Evolutionary conservation across 2,888 invertebrate species (phyloP).

Genomic region (Crepidodera aurea): DNA sequence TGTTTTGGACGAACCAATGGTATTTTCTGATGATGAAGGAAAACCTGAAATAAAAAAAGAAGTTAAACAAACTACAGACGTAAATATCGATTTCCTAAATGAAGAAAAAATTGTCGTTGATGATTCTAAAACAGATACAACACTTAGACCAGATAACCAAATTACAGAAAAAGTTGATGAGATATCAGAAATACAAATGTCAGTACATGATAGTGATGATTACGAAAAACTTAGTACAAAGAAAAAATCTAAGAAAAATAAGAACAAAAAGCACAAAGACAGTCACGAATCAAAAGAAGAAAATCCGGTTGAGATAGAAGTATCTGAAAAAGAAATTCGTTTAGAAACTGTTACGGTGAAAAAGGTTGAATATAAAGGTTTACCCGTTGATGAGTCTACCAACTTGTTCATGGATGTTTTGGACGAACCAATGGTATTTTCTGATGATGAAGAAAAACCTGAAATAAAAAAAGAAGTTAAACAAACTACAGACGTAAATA

Average conservation of each 20-base stretch:
- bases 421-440: conserved; percentile 48
- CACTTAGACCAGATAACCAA: too few relatives aligned
- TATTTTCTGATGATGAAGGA: conserved; percentile 45
- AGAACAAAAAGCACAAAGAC: neutral
- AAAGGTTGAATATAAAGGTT: conserved; percentile 40
- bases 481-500: too few relatives aligned
- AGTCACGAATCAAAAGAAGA: neutral
- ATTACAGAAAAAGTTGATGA: too few relatives aligned
- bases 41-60: conserved; percentile 43
- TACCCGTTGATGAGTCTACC: conserved; percentile 50
- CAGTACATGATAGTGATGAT: too few relatives aligned
- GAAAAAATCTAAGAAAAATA: too few relatives aligned
- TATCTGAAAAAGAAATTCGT: neutral
- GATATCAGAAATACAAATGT: too few relatives aligned
- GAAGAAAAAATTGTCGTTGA: too few relatives aligned
- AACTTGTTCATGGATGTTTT: conserved; percentile 57
- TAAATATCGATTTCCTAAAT: neutral
- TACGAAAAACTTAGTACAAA: too few relatives aligned
- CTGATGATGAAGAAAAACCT: conserved; percentile 45
- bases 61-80: neutral
- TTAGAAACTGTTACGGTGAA: neutral
- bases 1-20: conserved; percentile 52
- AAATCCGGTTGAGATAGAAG: neutral
- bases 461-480: too few relatives aligned
- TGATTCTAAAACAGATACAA: too few relatives aligned